Evolutionary conservation across 2,888 invertebrate genomes (phyloP), one percentile per base, ranked within the genome.

Genomic region (Xylocampa areola): DNA sequence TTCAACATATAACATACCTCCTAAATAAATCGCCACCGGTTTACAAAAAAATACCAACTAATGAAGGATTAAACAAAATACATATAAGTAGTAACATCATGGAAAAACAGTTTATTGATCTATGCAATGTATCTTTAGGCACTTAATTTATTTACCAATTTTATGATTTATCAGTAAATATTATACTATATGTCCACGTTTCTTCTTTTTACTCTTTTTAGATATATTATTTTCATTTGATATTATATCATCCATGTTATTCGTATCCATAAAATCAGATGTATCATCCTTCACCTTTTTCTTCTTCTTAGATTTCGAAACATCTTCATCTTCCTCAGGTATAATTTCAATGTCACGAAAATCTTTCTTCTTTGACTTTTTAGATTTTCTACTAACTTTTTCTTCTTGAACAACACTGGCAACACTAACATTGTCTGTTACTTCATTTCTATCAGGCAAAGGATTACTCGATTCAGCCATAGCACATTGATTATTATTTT

Each of bases 341-440:
- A 59, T 70, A n/a, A 39, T 48, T 48, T 70, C 65, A 37, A 47
- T 39, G n/a, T 47, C 39, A 16, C 41, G 41, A 17, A 51, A 39
- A 50, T 45, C 17, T 44, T 60, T 58, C 45, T 51, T 58, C 40
- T 51, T 69, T 4, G 25, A 27, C 32, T 60, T 77, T 57, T 69
- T 76, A 3, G 39, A 53, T 74, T 79, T 83, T 61, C 45, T 78
- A 66, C 53, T 57, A 72, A 13, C 32, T 19, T 49, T 58, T 11
- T 23, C 21, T 29, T 52, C 51, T 35, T 66, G 54, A 35, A 39
- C 30, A 11, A 53, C 45, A 71, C 62, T 73, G 52, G 74, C 43
- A 76, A 61, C 72, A 73, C 52, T 52, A 5, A 59, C 59, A 27
- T 47, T 14, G 10, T 51, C 47, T 52, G 62, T 53, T 68, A 67